Evolutionary conservation across 2,888 invertebrate genomes (phyloP).

Genomic region (Rotaria socialis): DNA sequence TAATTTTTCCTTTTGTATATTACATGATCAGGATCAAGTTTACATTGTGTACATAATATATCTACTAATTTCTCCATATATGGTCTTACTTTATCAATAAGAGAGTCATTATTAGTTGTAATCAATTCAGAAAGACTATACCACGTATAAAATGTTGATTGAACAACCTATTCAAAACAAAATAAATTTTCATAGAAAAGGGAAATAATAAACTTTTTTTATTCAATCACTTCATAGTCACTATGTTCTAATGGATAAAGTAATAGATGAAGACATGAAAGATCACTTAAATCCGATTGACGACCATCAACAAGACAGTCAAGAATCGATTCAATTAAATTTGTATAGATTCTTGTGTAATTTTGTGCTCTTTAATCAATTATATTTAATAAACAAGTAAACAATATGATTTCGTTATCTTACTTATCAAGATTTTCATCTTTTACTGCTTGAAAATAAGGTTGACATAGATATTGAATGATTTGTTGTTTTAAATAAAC

Average conservation of each 20-base stretch:
- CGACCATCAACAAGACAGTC: slow-evolving; percentile 24
- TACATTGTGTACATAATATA: slow-evolving; percentile 83
- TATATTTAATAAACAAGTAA: neutral
- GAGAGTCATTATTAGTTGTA: slow-evolving; percentile 73
- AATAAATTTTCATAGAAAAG: neutral
- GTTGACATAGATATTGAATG: neutral
- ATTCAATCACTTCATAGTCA: slow-evolving; percentile 6
- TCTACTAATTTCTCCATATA: slow-evolving; percentile 83
- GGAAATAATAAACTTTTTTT: neutral
- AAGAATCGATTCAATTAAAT: slow-evolving; percentile 3
- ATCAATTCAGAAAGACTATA: slow-evolving; percentile 89
- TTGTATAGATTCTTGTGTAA: neutral
- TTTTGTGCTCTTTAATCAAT: neutral
- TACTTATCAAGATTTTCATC: slow-evolving; percentile 29
- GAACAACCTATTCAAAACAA: slow-evolving; percentile 64
- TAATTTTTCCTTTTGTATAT: slow-evolving; percentile 49
- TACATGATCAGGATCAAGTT: slow-evolving; percentile 87
- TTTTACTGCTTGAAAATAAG: slow-evolving; percentile 11
- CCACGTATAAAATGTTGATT: slow-evolving; percentile 93
- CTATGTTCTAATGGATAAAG: slow-evolving; percentile 13
- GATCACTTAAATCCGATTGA: slow-evolving; percentile 9
- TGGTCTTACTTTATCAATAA: slow-evolving; percentile 78
- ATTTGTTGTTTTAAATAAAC: slow-evolving; percentile 27
- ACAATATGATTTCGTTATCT: neutral
- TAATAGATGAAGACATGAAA: neutral